Conservation (phyloP, 1,140 invertebrate species). For the Drosophila carrolli region DNA sequence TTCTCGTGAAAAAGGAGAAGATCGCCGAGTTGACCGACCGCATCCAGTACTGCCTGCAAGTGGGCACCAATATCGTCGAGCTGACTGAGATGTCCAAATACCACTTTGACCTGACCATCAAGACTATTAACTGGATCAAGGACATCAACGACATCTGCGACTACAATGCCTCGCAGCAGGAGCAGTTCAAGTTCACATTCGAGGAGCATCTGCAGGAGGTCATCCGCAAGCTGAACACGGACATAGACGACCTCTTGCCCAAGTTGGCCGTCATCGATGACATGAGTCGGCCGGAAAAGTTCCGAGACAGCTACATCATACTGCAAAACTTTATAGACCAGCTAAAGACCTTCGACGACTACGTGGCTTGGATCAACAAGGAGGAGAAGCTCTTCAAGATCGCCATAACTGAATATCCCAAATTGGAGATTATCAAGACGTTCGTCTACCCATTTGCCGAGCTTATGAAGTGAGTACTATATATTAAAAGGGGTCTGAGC, state of each 20-base stretch:
- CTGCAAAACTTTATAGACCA: constrained; percentile 90
- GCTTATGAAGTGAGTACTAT: constrained; percentile 86
- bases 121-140: constrained; percentile 89
- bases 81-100: constrained; percentile 88
- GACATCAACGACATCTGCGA: constrained; percentile 90
- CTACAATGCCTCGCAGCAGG: constrained; percentile 89
- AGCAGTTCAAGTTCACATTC: constrained; percentile 91
- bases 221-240: constrained; percentile 88
- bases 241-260: constrained; percentile 90
- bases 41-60: constrained; percentile 87
- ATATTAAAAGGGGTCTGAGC: too few relatives aligned
- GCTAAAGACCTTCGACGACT: constrained; percentile 89
- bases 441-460: constrained; percentile 89
- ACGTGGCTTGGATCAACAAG: constrained; percentile 94
- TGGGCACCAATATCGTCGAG: constrained; percentile 88
- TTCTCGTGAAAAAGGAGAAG: constrained; percentile 87
- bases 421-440: constrained; percentile 90
- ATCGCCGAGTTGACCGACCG: constrained; percentile 87
- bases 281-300: constrained; percentile 89
- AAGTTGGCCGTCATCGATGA: constrained; percentile 88
- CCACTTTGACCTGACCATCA: constrained; percentile 88
- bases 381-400: constrained; percentile 95
- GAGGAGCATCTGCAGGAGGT: constrained; percentile 90
- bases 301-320: constrained; percentile 88
- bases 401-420: constrained; percentile 89